Evolutionary conservation across 2,797 vertebrate genomes (phyloP).

Genomic region (Chaunax sp.): DNA sequence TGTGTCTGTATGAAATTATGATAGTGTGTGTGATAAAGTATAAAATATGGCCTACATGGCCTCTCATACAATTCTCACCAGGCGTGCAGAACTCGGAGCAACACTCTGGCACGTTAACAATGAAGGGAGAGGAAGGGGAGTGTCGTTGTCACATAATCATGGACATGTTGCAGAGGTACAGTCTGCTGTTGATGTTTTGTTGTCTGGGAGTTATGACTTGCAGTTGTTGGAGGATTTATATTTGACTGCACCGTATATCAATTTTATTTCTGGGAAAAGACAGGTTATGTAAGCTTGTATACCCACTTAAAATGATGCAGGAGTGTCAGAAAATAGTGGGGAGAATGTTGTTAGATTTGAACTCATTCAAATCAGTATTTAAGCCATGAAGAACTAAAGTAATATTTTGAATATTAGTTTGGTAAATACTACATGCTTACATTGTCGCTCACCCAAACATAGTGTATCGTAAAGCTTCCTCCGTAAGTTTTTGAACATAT

Average conservation of each 20-base stretch:
- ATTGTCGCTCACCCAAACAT: neutral
- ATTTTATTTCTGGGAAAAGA: neutral
- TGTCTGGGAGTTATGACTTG: neutral
- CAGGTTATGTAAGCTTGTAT: neutral
- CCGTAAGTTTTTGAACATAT: too few relatives aligned
- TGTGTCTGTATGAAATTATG: too few relatives aligned
- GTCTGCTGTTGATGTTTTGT: neutral
- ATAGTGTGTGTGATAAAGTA: too few relatives aligned
- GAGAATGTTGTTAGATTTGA: neutral
- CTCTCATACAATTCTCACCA: too few relatives aligned
- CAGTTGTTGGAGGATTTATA: neutral
- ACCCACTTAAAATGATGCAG: neutral
- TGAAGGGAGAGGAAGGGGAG: neutral
- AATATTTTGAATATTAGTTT: neutral
- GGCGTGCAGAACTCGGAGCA: too few relatives aligned
- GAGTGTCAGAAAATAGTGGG: neutral
- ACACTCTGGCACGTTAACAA: neutral
- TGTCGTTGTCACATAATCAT: neutral
- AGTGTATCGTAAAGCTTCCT: too few relatives aligned
- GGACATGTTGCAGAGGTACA: too few relatives aligned
- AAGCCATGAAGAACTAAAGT: too few relatives aligned
- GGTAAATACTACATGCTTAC: too few relatives aligned
- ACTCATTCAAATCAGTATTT: neutral
- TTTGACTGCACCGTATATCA: neutral
- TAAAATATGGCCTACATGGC: too few relatives aligned